Percentiles rank a stretch among this genome's conserved stretches.
phyloP scores from a whole-genome alignment of 2,888 invertebrate genomes.

The Watsonalla binaria region DNA sequence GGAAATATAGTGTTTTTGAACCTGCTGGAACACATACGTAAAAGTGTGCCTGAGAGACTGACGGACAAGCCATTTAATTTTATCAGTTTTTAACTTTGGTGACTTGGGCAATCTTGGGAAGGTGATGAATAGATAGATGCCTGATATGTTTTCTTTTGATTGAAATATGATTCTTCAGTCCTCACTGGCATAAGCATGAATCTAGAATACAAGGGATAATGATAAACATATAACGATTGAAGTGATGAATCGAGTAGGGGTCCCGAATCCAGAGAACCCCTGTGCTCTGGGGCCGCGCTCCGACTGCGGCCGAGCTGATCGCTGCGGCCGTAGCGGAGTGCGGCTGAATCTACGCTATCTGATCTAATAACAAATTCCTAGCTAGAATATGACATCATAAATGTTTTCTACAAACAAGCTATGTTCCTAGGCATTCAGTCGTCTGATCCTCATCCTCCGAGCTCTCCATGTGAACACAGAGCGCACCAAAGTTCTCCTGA shows the following conservation, averaged over 20 bases:
- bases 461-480: constrained; percentile 99
- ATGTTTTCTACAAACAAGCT: not conserved
- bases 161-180: not conserved
- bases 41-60: too few relatives aligned
- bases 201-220: not conserved
- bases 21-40: too few relatives aligned
- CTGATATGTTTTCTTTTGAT: too few relatives aligned
- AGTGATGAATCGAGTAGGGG: constrained; percentile 75
- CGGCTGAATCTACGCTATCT: constrained; percentile 59
- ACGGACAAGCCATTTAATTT: too few relatives aligned
- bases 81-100: too few relatives aligned
- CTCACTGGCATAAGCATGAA: too few relatives aligned
- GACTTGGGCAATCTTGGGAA: too few relatives aligned
- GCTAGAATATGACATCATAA: not conserved
- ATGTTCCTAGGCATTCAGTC: constrained; percentile 90
- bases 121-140: too few relatives aligned
- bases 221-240: constrained; percentile 18
- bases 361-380: constrained; percentile 27
- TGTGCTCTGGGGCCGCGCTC: constrained; percentile 61
- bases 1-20: too few relatives aligned
- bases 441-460: constrained; percentile 96
- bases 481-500: constrained; percentile 97
- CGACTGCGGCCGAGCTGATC: constrained; percentile 34
- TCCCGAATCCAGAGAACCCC: constrained; percentile 68
- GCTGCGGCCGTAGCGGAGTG: constrained; percentile 23